Evolutionary conservation across 2,797 vertebrate species (phyloP).

Genomic region (Cynopterus sphinx): DNA sequence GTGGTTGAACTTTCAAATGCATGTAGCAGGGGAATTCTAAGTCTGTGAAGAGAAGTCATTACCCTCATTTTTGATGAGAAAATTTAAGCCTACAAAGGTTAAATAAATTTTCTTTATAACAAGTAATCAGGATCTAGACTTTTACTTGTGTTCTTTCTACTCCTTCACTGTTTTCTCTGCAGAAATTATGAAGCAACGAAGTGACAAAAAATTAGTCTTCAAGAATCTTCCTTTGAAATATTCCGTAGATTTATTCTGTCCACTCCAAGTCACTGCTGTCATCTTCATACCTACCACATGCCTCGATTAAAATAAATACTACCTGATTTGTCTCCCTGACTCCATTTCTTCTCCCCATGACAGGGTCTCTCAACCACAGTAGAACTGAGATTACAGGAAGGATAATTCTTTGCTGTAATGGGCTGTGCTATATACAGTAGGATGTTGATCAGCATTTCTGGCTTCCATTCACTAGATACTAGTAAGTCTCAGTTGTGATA

Average conservation of each 20-base stretch:
- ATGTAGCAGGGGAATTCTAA: neutral
- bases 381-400: neutral
- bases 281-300: neutral
- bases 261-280: neutral
- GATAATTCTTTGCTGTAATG: neutral
- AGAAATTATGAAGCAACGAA: slow-evolving; percentile 11
- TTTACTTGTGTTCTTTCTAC: neutral
- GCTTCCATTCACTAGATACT: neutral
- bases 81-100: neutral
- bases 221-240: neutral
- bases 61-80: neutral
- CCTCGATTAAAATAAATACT: neutral
- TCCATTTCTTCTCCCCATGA: neutral
- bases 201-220: neutral
- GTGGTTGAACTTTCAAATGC: slow-evolving; percentile 17
- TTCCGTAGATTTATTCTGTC: neutral
- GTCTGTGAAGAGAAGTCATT: neutral
- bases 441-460: neutral
- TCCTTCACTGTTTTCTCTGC: neutral
- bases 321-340: neutral
- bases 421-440: neutral
- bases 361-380: neutral
- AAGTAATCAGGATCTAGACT: neutral
- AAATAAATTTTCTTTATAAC: slow-evolving; percentile 26
- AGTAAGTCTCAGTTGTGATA: neutral